Evolutionary conservation across 2,113 vertebrate species (phyloP), one percentile per base, ranked within the genome.

Genomic region (Rhabdomys dilectus): DNA sequence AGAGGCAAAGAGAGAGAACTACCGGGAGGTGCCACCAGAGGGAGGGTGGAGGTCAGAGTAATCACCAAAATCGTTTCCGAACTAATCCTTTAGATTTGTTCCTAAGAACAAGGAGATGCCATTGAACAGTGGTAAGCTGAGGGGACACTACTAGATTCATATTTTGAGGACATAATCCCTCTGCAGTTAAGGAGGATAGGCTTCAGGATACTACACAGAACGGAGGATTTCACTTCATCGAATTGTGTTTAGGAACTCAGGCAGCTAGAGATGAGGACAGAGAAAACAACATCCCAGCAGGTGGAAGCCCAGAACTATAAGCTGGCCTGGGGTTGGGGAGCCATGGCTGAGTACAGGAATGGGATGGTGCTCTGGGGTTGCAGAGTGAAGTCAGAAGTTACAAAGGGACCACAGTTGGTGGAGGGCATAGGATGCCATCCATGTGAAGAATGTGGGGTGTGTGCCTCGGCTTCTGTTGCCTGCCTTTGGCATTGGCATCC

Each of bases 161-260:
- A 45, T 81, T 75, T 86, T 48, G 82, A 91, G 45, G 73, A 89
- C 73, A 48, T 31, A 87, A 75, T 36, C 68, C 78, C 78, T 34
- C n/a, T 64, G 21, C 26, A 22, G 56, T 31, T 19, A 81, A 81
- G 19, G 29, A 66, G 64, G 39, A 13, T 7, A 19, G 8, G 51
- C 80, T 45, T 60, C 68, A 42, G 42, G 36, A 51, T 17, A 19
- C 24, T n/a, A 24, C 45, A 58, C 2, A 76, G 66, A 26, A 21
- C 24, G 80, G n/a, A 58, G 51, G 58, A 8, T 72, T 70, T 88
- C 22, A 51, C 17, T 93, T 84, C 15, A 78, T 3, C 72, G 73
- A 26, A 42, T 89, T 68, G 31, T 68, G 66, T 81, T 81, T 26
- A 60, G 39, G 45, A 53, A 93, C n/a, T 39, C 48, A 22, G 22